A percentile compares a stretch with the other conserved stretches of the same genome.
phyloP scores from a whole-genome alignment of 2,113 vertebrate species.

The Mustela lutreola region DNA sequence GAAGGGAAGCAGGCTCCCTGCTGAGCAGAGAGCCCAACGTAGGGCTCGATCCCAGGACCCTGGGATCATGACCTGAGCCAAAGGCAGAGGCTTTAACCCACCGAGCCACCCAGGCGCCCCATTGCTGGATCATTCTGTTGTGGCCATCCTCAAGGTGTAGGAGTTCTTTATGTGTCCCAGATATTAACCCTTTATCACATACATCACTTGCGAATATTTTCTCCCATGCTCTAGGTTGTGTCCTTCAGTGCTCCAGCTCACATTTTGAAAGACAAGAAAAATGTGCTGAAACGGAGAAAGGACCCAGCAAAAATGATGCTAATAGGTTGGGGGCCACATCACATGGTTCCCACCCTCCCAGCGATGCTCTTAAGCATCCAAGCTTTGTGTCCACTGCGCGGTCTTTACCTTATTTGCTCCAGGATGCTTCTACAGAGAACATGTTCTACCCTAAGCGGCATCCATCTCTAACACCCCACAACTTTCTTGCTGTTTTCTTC shows the following conservation, averaged over 20 bases:
- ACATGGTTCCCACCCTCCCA: background rate
- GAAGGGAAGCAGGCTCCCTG: too few relatives aligned
- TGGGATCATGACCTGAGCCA: too few relatives aligned
- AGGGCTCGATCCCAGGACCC: too few relatives aligned
- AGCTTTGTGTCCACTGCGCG: background rate
- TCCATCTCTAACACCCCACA: background rate
- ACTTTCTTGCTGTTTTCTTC: constrained; percentile 18
- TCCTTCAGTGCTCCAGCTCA: background rate
- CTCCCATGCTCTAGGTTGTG: background rate
- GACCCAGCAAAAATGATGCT: background rate
- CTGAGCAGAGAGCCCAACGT: too few relatives aligned
- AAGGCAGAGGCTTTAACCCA: too few relatives aligned
- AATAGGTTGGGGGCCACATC: background rate
- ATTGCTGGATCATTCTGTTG: background rate
- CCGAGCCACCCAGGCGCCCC: too few relatives aligned
- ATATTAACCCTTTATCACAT: background rate
- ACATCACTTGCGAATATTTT: background rate
- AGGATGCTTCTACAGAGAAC: constrained; percentile 14
- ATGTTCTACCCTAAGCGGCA: background rate
- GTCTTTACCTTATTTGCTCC: background rate
- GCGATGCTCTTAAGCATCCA: background rate
- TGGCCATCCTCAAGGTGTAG: background rate
- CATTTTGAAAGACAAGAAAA: constrained; percentile 42
- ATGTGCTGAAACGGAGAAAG: constrained; percentile 28
- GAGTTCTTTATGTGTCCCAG: background rate